Evolutionary conservation across 2,113 vertebrate genomes (phyloP), one percentile per base, ranked within the genome.

Genomic region (Thunnus thynnus): DNA sequence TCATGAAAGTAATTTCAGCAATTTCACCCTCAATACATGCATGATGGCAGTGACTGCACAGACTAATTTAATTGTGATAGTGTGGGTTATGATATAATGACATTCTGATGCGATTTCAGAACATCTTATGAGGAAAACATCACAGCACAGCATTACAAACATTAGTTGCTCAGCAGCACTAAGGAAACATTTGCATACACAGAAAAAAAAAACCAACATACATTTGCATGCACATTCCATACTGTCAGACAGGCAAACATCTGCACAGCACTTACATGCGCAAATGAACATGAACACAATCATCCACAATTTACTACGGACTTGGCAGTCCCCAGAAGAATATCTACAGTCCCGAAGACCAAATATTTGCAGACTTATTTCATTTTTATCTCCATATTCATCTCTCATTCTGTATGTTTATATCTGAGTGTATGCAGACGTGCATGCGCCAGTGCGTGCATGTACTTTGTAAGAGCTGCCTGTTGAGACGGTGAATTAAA

Each of bases 401-500:
- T 91, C 86, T 86, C 70, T 69, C 58, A 57, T 76, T 87, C 74
- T 84, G 79, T 83, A 61, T 78, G 86, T 89, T 86, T 85, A 48
- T 82, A 69, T 88, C 69, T 55, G 58, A 75, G 71, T 69, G 76
- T 82, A 27, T 83, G 79, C 46, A 47, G 72, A 71, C 48, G 88
- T 80, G 89, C 84, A 69, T 60, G 90, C 69, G 72, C 71, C 74
- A 47, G 66, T 72, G 83, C n/a, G 84, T 86, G 91, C 66, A 25
- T 89, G 73, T 80, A 81, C 88, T 91, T 76, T 81, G 87, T 88
- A 86, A 81, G 90, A 84, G 88, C 87, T 89, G 93, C 91, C 86
- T 91, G 93, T 91, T 91, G 92, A 91, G 91, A 93, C 56, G 88
- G 86, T 89, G 93, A 94, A 94, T 94, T 93, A 93, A 91, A 92